These are phyloP conservation scores for Cryptotermes secundus DNA, from an alignment of 1,140 invertebrate species.

Conservation along the genomic window DNA sequence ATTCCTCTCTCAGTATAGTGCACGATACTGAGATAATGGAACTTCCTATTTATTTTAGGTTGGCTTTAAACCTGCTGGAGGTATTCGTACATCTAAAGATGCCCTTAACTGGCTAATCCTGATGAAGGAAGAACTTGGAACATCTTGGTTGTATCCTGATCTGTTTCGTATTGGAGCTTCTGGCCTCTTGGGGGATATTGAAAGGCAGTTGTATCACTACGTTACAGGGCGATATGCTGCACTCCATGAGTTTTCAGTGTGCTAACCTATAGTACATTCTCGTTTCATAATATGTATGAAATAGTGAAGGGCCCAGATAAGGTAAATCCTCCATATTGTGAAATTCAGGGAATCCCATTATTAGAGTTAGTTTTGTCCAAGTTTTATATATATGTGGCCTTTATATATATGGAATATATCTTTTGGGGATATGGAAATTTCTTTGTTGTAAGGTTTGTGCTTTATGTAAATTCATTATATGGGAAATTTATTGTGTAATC, in stretches of 20 bases:
- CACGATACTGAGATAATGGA: no score
- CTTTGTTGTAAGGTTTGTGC: no score
- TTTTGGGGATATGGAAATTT: no score
- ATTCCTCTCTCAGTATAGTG: no score
- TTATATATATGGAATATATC: no score
- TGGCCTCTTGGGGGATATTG: constrained; percentile 78
- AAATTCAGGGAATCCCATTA: no score
- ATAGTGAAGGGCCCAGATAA: no score
- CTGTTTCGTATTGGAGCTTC: constrained; percentile 96
- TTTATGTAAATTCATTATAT: no score
- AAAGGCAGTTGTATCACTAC: constrained; percentile 58
- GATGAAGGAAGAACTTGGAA: constrained; percentile 81
- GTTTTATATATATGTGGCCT: no score
- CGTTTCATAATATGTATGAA: background rate
- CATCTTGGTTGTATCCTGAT: constrained; percentile 78
- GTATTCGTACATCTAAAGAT: constrained; percentile 85
- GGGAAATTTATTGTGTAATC: no score
- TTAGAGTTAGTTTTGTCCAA: no score
- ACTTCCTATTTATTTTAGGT: constrained; percentile 58
- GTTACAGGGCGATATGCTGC: constrained; percentile 41
- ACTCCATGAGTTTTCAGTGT: constrained; percentile 41
- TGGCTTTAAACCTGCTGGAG: constrained; percentile 97
- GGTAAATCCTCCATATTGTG: no score
- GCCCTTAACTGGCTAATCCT: constrained; percentile 85
- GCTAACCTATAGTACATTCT: constrained; percentile 30